phyloP scores from a whole-genome alignment of 1,140 invertebrate species.

The Chrysoperla carnea region DNA sequence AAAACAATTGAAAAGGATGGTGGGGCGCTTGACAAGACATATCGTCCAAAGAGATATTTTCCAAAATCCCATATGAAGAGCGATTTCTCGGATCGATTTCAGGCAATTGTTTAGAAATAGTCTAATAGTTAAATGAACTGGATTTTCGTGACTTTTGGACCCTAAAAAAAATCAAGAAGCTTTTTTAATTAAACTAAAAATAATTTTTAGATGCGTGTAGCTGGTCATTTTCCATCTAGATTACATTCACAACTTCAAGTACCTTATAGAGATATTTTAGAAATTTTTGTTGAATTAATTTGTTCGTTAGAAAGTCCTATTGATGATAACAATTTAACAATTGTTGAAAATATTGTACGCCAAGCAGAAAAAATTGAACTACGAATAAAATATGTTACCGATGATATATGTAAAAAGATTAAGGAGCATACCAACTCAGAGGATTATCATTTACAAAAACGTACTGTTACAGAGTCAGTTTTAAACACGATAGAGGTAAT shows the following conservation, averaged over 20 bases:
- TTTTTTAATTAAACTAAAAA: too few relatives aligned
- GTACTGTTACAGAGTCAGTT: slow-evolving; percentile 16
- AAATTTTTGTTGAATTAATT: slow-evolving; percentile 9
- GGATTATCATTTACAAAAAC: slow-evolving; percentile 17
- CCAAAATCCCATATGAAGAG: too few relatives aligned
- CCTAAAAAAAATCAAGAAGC: too few relatives aligned
- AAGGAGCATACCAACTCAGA: slow-evolving; percentile 12
- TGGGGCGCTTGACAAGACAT: too few relatives aligned
- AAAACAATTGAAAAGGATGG: too few relatives aligned
- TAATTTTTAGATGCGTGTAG: slow-evolving; percentile 12
- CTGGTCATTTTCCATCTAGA: slow-evolving; percentile 18
- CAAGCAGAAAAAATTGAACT: slow-evolving; percentile 11
- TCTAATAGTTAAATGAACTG: too few relatives aligned
- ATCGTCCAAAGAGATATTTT: too few relatives aligned
- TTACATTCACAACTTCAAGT: slow-evolving; percentile 16
- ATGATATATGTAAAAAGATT: slow-evolving; percentile 13
- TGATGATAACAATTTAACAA: too few relatives aligned
- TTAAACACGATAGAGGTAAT: slow-evolving; percentile 16
- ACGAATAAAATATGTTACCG: slow-evolving; percentile 12
- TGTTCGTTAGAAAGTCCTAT: too few relatives aligned
- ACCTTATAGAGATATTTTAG: slow-evolving; percentile 20
- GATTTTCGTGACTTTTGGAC: too few relatives aligned
- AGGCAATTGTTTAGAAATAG: too few relatives aligned
- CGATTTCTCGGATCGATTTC: too few relatives aligned
- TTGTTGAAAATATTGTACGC: slow-evolving; percentile 11